Conservation (phyloP, 2,888 invertebrate genomes). For the Nemapogon koenigi region DNA sequence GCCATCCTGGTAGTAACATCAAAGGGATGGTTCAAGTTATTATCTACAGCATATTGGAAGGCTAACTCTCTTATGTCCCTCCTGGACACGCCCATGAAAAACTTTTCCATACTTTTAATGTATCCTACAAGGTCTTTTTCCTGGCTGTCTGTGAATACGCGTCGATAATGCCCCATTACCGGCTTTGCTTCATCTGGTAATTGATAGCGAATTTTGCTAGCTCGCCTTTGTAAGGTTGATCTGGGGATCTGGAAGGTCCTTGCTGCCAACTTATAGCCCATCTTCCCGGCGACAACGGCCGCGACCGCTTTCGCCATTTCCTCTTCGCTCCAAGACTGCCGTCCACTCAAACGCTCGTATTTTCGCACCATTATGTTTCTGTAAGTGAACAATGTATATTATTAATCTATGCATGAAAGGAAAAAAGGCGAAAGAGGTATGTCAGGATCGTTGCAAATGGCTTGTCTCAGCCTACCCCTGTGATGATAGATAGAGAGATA, state of each 20-base stretch:
- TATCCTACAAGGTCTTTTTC: slow-evolving; percentile 56
- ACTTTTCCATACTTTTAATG: slow-evolving; percentile 57
- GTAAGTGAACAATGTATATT: slow-evolving; percentile 22
- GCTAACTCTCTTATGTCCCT: slow-evolving; percentile 55
- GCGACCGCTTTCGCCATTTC: slow-evolving; percentile 59
- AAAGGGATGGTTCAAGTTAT: slow-evolving; percentile 49
- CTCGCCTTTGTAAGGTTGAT: slow-evolving; percentile 52
- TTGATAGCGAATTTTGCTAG: slow-evolving; percentile 53
- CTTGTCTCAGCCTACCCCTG: no score
- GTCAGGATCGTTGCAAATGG: no score
- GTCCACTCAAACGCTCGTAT: slow-evolving; percentile 59
- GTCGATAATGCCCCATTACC: slow-evolving; percentile 52
- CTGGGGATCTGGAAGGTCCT: slow-evolving; percentile 56
- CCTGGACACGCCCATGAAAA: slow-evolving; percentile 54
- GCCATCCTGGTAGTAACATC: slow-evolving; percentile 56
- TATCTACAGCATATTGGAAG: slow-evolving; percentile 56
- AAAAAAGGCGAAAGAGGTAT: no score
- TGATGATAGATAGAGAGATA: no score
- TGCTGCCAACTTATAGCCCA: slow-evolving; percentile 58
- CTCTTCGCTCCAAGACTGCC: slow-evolving; percentile 58
- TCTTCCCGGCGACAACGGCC: slow-evolving; percentile 56
- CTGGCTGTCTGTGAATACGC: slow-evolving; percentile 55
- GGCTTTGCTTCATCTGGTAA: slow-evolving; percentile 42
- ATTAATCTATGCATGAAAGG: no score
- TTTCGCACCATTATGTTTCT: slow-evolving; percentile 57